Conservation (phyloP, 2,113 vertebrate genomes). For the Catharus minimus region DNA sequence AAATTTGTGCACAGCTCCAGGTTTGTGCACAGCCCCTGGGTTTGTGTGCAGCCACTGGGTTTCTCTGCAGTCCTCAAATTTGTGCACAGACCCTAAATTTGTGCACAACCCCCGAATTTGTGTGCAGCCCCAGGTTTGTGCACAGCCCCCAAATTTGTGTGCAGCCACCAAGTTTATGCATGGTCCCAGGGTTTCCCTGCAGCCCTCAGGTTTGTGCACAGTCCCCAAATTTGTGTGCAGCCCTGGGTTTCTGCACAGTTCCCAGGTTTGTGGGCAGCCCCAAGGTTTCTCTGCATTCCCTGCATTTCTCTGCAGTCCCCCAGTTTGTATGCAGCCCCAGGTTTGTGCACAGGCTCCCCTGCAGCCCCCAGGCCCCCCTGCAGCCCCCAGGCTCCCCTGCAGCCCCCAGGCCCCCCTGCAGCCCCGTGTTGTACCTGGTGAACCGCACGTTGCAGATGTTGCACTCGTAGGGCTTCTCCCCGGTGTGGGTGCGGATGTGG, state of each 20-base stretch:
- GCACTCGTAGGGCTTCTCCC: conserved; percentile 98
- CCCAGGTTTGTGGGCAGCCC: not conserved
- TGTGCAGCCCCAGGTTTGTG: fast-evolving
- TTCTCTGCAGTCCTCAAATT: no score
- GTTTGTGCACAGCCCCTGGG: no score
- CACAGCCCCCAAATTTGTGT: fast-evolving
- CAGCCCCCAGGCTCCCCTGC: not conserved
- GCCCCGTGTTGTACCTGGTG: conserved; percentile 78
- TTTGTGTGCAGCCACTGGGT: no score
- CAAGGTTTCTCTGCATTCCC: fast-evolving
- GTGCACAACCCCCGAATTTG: fast-evolving
- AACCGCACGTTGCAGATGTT: conserved; percentile 90
- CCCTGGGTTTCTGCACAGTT: fast-evolving
- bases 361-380: no score
- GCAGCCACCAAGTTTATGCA: fast-evolving
- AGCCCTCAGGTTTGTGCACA: fast-evolving
- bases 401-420: not conserved
- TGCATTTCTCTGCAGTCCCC: not conserved
- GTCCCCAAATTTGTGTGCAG: no score
- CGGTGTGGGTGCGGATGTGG: conserved; percentile 98
- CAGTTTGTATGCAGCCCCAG: fast-evolving
- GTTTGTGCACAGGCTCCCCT: no score
- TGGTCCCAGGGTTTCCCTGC: fast-evolving
- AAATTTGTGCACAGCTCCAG: no score
- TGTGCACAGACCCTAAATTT: fast-evolving